Evolutionary conservation across 2,888 invertebrate genomes (phyloP).

Genomic region (Bedellia somnulentella): DNA sequence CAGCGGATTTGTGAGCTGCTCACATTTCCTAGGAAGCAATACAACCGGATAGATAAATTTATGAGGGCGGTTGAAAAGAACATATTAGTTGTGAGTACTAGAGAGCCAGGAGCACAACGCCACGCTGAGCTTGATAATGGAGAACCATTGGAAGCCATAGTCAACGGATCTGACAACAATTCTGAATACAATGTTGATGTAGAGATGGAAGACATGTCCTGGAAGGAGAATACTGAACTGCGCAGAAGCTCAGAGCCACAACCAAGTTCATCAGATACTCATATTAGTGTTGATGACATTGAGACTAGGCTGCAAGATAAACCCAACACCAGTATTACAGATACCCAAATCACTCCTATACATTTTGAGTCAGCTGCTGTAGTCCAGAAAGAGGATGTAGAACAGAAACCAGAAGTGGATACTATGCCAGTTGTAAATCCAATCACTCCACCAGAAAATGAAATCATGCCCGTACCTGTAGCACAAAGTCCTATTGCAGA

Average conservation of each 20-base stretch:
- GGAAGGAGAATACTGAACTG: constrained; percentile 40
- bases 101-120: constrained; percentile 66
- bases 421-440: constrained; percentile 12
- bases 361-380: constrained; percentile 18
- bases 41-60: constrained; percentile 94
- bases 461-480: too few species aligned
- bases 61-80: constrained; percentile 97
- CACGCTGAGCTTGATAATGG: constrained; percentile 67
- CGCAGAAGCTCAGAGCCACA: constrained; percentile 30
- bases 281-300: constrained; percentile 39
- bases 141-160: constrained; percentile 62
- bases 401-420: constrained; percentile 14
- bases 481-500: too few species aligned
- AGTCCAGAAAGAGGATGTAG: constrained; percentile 11
- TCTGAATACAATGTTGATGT: constrained; percentile 57
- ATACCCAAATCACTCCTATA: constrained; percentile 34
- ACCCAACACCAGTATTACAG: constrained; percentile 20
- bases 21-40: constrained; percentile 89
- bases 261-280: constrained; percentile 40
- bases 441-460: constrained; percentile 3
- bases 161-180: constrained; percentile 63
- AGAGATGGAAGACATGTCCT: constrained; percentile 56
- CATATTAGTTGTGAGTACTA: constrained; percentile 81
- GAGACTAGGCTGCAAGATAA: constrained; percentile 48
- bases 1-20: constrained; percentile 94